Evolutionary conservation across 2,888 invertebrate species (phyloP).

Genomic region (Torymus tubicola): DNA sequence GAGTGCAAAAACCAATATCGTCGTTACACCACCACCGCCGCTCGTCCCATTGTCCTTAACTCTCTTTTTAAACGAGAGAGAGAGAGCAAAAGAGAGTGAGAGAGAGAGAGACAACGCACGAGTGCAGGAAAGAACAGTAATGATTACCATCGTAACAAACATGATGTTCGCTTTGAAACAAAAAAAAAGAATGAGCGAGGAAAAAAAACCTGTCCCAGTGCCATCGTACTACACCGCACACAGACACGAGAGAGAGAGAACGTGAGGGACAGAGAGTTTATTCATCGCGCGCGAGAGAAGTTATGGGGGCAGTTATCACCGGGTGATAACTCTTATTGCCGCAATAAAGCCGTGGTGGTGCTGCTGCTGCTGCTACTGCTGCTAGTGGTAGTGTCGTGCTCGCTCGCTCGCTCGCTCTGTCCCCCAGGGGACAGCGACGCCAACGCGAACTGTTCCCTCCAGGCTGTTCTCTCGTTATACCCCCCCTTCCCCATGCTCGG

Average conservation of each 20-base stretch:
- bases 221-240: not conserved
- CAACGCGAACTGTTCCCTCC: slow-evolving; percentile 59
- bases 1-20: slow-evolving; percentile 21
- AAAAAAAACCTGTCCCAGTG: slow-evolving; percentile 2
- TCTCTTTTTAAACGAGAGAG: slow-evolving; percentile 22
- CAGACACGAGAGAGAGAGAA: not conserved
- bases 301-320: slow-evolving; percentile 69
- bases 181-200: not conserved
- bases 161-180: slow-evolving; percentile 19
- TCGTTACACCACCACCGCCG: slow-evolving; percentile 4
- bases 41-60: slow-evolving; percentile 25
- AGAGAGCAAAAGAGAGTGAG: slow-evolving; percentile 5
- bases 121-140: slow-evolving; percentile 21
- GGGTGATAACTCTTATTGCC: slow-evolving; percentile 71
- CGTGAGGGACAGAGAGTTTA: slow-evolving; percentile 45
- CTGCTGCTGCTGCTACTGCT: slow-evolving; percentile 30
- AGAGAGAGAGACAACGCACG: too few relatives aligned
- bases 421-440: slow-evolving; percentile 53
- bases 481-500: slow-evolving; percentile 28
- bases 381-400: not conserved
- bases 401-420: not conserved
- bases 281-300: slow-evolving; percentile 49
- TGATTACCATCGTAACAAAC: slow-evolving; percentile 50
- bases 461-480: slow-evolving; percentile 58
- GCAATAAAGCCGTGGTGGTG: slow-evolving; percentile 65